A percentile compares a stretch with the other conserved stretches of the same genome.
Conservation (phyloP, 1,140 invertebrate species). For the Drosophila trapezifrons region DNA sequence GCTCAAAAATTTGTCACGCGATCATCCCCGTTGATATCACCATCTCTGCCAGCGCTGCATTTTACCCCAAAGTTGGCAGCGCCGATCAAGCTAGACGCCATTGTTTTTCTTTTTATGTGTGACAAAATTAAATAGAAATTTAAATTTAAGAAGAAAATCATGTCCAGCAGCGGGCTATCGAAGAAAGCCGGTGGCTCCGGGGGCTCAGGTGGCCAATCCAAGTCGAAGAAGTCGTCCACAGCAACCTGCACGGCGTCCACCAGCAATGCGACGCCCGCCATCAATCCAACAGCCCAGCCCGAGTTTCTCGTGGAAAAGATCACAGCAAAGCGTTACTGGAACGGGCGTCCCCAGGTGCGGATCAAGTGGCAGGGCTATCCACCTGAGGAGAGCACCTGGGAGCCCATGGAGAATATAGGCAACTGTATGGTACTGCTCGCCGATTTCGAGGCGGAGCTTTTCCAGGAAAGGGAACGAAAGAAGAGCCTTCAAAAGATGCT, state of each 20-base stretch:
- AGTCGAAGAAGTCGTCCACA: background rate
- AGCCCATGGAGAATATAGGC: slow-evolving; percentile 43
- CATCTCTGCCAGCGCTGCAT: background rate
- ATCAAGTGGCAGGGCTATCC: slow-evolving; percentile 48
- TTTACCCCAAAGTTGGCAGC: background rate
- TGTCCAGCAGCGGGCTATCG: background rate
- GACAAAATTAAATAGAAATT: background rate
- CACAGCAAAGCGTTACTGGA: slow-evolving; percentile 23
- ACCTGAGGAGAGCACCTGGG: slow-evolving; percentile 42
- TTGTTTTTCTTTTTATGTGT: background rate
- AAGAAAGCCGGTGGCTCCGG: background rate
- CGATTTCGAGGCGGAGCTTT: slow-evolving; percentile 32
- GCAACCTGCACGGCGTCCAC: background rate
- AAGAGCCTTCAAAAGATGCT: background rate
- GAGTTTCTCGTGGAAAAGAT: slow-evolving; percentile 47
- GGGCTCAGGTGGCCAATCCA: background rate
- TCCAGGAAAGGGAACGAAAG: background rate
- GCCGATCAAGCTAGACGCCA: background rate
- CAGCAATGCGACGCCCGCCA: background rate
- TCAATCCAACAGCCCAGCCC: background rate
- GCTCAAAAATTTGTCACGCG: background rate
- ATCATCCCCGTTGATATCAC: background rate
- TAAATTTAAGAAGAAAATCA: background rate
- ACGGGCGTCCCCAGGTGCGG: slow-evolving; percentile 25
- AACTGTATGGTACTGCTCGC: slow-evolving; percentile 38